Evolutionary conservation across 2,113 vertebrate genomes (phyloP).

Genomic region (Hippocampus mohnikei): DNA sequence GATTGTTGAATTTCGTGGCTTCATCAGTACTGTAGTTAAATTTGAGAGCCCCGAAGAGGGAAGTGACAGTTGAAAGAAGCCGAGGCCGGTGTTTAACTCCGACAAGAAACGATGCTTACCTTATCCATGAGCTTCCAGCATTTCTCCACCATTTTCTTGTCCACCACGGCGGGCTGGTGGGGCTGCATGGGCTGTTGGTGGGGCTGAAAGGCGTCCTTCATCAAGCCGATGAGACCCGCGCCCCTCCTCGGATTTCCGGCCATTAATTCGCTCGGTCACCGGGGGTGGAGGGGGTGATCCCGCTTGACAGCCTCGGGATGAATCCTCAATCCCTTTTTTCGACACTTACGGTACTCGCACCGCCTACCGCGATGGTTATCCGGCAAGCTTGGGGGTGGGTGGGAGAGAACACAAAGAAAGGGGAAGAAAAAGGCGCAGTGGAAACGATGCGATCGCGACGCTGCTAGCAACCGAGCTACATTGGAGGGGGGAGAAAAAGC

Average conservation of each 20-base stretch:
- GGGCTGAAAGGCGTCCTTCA: slow-evolving; percentile 98
- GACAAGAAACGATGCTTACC: slow-evolving; percentile 61
- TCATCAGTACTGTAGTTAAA: not conserved
- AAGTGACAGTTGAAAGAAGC: not conserved
- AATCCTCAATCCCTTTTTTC: slow-evolving; percentile 22
- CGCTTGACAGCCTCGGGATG: slow-evolving; percentile 36
- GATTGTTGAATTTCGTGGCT: not conserved
- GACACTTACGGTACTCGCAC: not conserved
- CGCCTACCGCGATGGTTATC: not conserved
- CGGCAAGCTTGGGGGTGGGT: not conserved
- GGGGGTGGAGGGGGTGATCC: slow-evolving; percentile 40
- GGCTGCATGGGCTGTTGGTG: slow-evolving; percentile 88
- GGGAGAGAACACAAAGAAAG: slow-evolving; percentile 23
- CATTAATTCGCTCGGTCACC: slow-evolving; percentile 67
- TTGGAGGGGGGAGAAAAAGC: slow-evolving; percentile 22
- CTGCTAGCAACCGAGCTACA: slow-evolving; percentile 56
- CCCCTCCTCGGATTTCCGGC: slow-evolving; percentile 85
- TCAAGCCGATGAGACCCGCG: slow-evolving; percentile 89
- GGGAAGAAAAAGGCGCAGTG: slow-evolving; percentile 33
- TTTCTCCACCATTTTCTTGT: slow-evolving; percentile 97
- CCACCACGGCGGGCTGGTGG: slow-evolving; percentile 87
- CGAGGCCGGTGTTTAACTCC: not conserved
- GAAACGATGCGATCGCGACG: slow-evolving; percentile 36
- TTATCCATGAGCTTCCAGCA: slow-evolving; percentile 99
- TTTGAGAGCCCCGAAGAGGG: not conserved